Percentiles rank a stretch among this genome's conserved stretches.
These are phyloP conservation scores for Leptestheria dahalacensis DNA, from an alignment of 1,140 invertebrate genomes.

Conservation along the genomic window DNA sequence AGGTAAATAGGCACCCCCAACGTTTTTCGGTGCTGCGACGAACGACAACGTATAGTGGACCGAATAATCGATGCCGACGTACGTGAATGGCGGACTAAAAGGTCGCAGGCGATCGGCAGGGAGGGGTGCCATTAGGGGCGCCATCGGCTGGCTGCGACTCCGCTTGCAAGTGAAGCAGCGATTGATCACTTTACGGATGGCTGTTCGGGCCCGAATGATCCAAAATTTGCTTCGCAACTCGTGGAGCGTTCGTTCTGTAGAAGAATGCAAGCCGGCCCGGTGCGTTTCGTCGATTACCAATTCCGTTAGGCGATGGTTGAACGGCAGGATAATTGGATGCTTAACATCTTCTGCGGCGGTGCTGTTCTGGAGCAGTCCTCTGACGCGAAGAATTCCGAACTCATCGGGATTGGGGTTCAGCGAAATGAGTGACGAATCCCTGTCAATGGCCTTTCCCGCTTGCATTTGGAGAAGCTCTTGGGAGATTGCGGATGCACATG, in stretches of 20 bases:
- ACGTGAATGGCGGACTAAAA: constrained; percentile 9
- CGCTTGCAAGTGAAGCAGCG: constrained; percentile 4
- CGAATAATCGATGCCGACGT: constrained; percentile 21
- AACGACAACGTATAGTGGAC: constrained; percentile 16
- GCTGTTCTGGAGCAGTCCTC: neutral
- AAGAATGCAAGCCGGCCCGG: neutral
- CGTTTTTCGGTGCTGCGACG: constrained; percentile 9
- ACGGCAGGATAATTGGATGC: neutral
- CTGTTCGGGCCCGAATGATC: constrained; percentile 4
- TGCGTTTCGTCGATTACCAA: neutral
- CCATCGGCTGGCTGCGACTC: neutral
- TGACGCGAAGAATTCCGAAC: neutral
- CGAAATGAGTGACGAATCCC: neutral
- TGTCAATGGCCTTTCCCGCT: too few species aligned
- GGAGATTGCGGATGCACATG: too few species aligned
- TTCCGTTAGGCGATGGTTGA: neutral
- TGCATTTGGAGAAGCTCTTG: too few species aligned
- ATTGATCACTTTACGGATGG: neutral
- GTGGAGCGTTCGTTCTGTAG: neutral
- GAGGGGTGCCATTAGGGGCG: constrained; percentile 18
- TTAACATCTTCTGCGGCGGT: neutral
- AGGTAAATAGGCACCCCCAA: constrained; percentile 17
- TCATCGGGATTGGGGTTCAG: neutral
- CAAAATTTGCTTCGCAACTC: constrained; percentile 12
- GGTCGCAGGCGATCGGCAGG: constrained; percentile 11